Evolutionary conservation across 2,888 invertebrate species (phyloP), one percentile per base, ranked within the genome.

Genomic region (Heliothis peltigera): DNA sequence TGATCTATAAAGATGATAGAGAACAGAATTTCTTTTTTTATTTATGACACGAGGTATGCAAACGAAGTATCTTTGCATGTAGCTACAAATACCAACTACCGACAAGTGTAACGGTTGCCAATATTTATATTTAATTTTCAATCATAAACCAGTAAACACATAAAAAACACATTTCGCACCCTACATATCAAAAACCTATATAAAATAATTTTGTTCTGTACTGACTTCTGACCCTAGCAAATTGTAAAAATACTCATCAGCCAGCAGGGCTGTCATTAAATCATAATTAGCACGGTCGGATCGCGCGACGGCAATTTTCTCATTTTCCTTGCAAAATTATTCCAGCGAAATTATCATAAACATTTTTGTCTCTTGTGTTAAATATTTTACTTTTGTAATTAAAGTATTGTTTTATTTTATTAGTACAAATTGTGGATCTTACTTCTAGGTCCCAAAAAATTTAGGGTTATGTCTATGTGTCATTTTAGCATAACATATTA

Each of bases 211-310:
- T n/a, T 39, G 12, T n/a, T 39, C 39, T n/a, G 39, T 39, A 5
- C 35, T 35, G 39, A 39, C 39, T 39, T 48, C 61, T 60, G 62
- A 64, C 67, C 58, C 57, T 39, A 49, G 53, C 55, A 69, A 76
- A 66, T 62, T 76, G 57, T 73, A 78, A 79, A 78, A 78, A 79
- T 79, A 64, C 74, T 80, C 80, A 80, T 77, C 80, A 79, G 71
- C 64, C 67, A 57, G 64, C 72, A 73, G 65, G 70, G 73, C 70
- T 81, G 80, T 81, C 85, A 85, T 87, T 87, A 87, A 85, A 86
- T 87, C 83, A 87, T 82, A 87, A 87, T 87, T 87, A 87, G 86
- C 78, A 61, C 54, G 74, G 78, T 77, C 67, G 70, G 75, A 71
- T 75, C 76, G 73, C 68, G 79, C 79, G 80, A 80, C 76, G 77